A percentile compares a stretch with the other conserved stretches of the same genome.
Conservation (phyloP, 1,140 invertebrate genomes). For the Drosophila micromelanica region DNA sequence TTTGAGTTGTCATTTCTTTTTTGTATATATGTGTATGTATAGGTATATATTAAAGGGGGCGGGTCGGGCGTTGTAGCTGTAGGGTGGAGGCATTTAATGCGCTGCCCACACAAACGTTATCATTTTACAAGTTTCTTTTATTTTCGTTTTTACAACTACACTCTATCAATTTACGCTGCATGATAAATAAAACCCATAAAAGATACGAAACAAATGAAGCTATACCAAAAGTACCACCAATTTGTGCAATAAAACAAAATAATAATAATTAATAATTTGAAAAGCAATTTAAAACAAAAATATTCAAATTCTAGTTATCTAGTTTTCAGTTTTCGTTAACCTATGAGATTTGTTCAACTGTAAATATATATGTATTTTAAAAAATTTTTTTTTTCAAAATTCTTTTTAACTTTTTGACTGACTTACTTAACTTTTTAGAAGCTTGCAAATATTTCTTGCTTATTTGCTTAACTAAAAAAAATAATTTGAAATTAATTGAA, state of each 20-base stretch:
- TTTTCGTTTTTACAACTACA: constrained; percentile 49
- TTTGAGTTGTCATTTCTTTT: constrained; percentile 78
- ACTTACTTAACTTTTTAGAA: too few relatives aligned
- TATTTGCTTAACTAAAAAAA: too few relatives aligned
- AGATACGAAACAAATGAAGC: neutral
- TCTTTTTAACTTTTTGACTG: too few relatives aligned
- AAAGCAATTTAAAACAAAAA: too few relatives aligned
- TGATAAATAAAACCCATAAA: constrained; percentile 16
- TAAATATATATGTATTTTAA: neutral
- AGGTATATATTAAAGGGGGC: neutral
- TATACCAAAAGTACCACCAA: constrained; percentile 4
- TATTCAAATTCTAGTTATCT: too few relatives aligned
- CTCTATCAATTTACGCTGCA: constrained; percentile 29
- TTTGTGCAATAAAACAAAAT: neutral
- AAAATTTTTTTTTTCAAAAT: neutral
- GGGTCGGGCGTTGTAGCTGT: constrained; percentile 13
- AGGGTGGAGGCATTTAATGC: constrained; percentile 6
- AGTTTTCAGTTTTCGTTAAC: too few relatives aligned
- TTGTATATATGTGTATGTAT: neutral
- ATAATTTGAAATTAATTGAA: too few relatives aligned
- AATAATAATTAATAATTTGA: too few relatives aligned
- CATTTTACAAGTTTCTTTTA: constrained; percentile 55
- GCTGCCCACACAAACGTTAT: constrained; percentile 51
- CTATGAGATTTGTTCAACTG: too few relatives aligned
- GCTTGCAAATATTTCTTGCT: neutral